Evolutionary conservation across 2,113 vertebrate genomes (phyloP), one percentile per base, ranked within the genome.

Genomic region (Chaetodon auriga): DNA sequence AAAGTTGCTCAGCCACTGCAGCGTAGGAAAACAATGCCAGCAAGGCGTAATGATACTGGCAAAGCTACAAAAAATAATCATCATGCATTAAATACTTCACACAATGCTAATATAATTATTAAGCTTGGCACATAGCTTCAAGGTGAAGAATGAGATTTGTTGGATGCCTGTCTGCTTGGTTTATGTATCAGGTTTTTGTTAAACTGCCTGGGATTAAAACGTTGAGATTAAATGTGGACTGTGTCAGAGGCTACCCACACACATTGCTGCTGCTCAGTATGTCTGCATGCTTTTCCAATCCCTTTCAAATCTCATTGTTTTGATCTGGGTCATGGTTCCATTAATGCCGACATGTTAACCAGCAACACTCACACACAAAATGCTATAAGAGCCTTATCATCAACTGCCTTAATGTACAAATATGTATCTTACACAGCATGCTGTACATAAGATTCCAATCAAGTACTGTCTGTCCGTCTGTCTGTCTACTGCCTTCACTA

Each of bases 401-500:
- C 15, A 19, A 36, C 60, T 51, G 61, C 58, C 71, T 82, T 49
- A 78, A 79, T 16, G 30, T n/a, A 68, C 49, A 81, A 69, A 55
- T 54, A 73, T 1, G 1, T 51, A 57, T 49, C 41, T 58, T 51
- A 64, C 13, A 66, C 60, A 70, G 38, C 25, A 48, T 14, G 48
- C 18, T 35, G 35, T 41, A 18, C 21, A 71, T 65, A 72, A 6
- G 15, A 79, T 79, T 53, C 53, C 73, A 79, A 66, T 84, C 57
- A 60, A 68, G 81, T 46, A 7, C 65, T 48, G 82, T n/a, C 62
- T 15, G 60, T 60, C 65, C 62, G 82, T 85, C 87, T 30, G 30
- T 30, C 30, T 83, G 57, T 68, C 80, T 81, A 86, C 81, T 90
- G 82, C 91, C 78, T 81, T 89, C 74, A 89, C 91, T 93, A 86